Conservation (phyloP, 2,888 invertebrate genomes). For the Harpalus rubripes region DNA sequence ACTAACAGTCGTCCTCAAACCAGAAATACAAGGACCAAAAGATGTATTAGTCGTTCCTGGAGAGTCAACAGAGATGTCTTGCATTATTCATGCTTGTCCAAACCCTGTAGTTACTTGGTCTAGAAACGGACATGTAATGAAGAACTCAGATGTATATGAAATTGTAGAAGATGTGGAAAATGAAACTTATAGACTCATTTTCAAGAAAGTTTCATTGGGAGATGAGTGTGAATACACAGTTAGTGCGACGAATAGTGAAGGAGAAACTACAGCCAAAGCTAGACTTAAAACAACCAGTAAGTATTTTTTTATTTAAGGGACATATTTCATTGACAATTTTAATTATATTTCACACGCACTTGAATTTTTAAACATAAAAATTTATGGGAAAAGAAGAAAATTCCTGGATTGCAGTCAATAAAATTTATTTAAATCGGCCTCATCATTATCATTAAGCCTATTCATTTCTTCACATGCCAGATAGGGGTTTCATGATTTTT, state of each 20-base stretch:
- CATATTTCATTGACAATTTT: too few species aligned
- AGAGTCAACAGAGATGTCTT: conserved; percentile 88
- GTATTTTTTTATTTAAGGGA: conserved; percentile 68
- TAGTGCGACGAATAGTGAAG: conserved; percentile 87
- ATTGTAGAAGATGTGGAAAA: conserved; percentile 81
- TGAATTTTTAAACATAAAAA: too few species aligned
- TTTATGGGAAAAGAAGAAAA: too few species aligned
- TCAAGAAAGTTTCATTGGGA: conserved; percentile 84
- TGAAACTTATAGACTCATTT: conserved; percentile 85
- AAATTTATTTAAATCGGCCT: too few species aligned
- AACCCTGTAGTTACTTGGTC: conserved; percentile 92
- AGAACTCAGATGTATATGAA: conserved; percentile 80
- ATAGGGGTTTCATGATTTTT: too few species aligned
- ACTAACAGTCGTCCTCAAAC: conserved; percentile 88
- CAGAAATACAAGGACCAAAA: conserved; percentile 88
- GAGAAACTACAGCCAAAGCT: conserved; percentile 85
- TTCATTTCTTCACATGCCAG: too few species aligned
- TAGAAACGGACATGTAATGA: conserved; percentile 83
- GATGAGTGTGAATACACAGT: conserved; percentile 90
- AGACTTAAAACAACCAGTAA: conserved; percentile 87
- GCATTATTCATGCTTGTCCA: conserved; percentile 92
- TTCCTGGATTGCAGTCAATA: too few species aligned
- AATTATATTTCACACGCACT: too few species aligned
- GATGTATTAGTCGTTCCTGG: conserved; percentile 88
- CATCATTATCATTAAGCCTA: too few species aligned